A percentile compares a stretch with the other conserved stretches of the same genome.
phyloP scores from a whole-genome alignment of 2,888 invertebrate genomes.

The Norana najaformis region DNA sequence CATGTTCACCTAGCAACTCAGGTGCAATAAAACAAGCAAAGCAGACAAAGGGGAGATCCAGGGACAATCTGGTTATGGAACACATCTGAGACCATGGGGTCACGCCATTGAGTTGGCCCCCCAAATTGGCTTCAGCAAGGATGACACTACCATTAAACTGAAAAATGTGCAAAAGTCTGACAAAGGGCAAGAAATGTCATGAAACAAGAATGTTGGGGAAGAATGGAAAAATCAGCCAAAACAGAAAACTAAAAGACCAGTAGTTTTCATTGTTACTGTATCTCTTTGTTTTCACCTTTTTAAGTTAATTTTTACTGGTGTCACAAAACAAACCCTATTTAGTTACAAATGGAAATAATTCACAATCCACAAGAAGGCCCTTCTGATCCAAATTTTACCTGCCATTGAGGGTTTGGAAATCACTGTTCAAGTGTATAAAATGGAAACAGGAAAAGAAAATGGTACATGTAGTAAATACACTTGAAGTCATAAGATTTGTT shows the following conservation, averaged over 20 bases:
- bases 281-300: background rate
- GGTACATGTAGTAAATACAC: background rate
- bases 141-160: background rate
- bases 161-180: background rate
- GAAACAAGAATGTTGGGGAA: background rate
- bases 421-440: background rate
- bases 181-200: background rate
- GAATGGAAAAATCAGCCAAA: background rate
- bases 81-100: background rate
- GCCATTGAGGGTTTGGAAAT: background rate
- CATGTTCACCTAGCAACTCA: no score
- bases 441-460: background rate
- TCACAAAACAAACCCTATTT: background rate
- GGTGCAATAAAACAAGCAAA: no score
- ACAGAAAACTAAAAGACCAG: background rate
- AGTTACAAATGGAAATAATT: background rate
- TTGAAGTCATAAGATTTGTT: background rate
- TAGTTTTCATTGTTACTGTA: background rate
- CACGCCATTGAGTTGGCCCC: background rate
- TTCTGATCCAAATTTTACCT: background rate
- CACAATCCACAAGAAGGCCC: no score
- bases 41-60: no score
- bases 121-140: background rate
- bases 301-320: background rate
- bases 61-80: background rate